Conservation (phyloP, 1,140 invertebrate genomes). For the Asobara japonica region DNA sequence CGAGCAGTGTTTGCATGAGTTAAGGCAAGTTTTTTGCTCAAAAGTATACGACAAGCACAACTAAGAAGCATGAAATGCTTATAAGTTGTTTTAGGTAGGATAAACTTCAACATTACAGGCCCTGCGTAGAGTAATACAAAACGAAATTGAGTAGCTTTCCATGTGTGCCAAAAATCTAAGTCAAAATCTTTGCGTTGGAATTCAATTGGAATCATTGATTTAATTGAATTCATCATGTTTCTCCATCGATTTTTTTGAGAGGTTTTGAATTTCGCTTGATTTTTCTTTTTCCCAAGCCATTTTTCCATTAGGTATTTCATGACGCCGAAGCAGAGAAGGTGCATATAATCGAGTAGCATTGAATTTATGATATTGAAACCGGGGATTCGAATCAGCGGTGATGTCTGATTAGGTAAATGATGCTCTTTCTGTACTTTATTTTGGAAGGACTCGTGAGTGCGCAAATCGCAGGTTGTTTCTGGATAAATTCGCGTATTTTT, state of each 20-base stretch:
- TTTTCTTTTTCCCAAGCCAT: slow-evolving; percentile 9
- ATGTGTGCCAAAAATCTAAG: slow-evolving; percentile 20
- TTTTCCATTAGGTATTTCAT: slow-evolving; percentile 28
- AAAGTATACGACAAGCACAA: slow-evolving; percentile 30
- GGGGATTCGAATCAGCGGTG: slow-evolving; percentile 27
- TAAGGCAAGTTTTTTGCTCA: background rate
- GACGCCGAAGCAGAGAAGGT: slow-evolving; percentile 30
- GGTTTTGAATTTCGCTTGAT: background rate
- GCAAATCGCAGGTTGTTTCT: slow-evolving; percentile 7
- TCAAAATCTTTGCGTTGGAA: slow-evolving; percentile 35
- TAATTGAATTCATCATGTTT: slow-evolving; percentile 1
- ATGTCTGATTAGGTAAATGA: slow-evolving; percentile 20
- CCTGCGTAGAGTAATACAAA: slow-evolving; percentile 30
- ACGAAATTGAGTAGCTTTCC: slow-evolving; percentile 36
- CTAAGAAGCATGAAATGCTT: slow-evolving; percentile 29
- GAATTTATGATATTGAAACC: slow-evolving; percentile 25
- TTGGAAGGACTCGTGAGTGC: slow-evolving; percentile 26
- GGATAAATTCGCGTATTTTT: slow-evolving; percentile 26
- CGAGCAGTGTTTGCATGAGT: slow-evolving; percentile 1
- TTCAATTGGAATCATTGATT: slow-evolving; percentile 15
- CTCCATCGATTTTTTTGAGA: background rate
- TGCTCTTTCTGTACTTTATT: slow-evolving; percentile 25
- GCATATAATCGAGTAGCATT: slow-evolving; percentile 32
- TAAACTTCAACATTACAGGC: background rate
- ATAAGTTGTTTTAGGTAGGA: slow-evolving; percentile 15